phyloP scores from a whole-genome alignment of 1,140 invertebrate species.

The Reticulitermes speratus region DNA sequence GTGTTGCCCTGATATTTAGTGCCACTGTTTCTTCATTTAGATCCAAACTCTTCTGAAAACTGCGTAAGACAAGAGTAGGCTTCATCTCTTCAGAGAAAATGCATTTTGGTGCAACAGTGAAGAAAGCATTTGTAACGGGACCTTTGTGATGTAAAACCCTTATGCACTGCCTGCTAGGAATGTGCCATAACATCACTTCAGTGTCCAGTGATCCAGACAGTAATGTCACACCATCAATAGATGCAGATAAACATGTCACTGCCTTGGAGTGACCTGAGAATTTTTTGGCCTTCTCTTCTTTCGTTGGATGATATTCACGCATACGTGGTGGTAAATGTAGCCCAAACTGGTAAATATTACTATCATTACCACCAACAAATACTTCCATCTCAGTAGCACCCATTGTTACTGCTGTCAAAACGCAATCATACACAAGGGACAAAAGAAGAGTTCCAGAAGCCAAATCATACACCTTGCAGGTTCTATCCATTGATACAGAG shows the following conservation, averaged over 20 bases:
- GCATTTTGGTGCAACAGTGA: conserved; percentile 52
- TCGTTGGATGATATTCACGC: conserved; percentile 63
- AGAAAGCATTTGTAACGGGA: conserved; percentile 66
- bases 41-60: conserved; percentile 41
- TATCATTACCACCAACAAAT: conserved; percentile 70
- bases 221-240: conserved; percentile 64
- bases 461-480: conserved; percentile 79
- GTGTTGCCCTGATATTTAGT: neutral
- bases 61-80: conserved; percentile 47
- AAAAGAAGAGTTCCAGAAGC: conserved; percentile 63
- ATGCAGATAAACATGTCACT: conserved; percentile 69
- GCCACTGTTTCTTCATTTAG: neutral
- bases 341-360: conserved; percentile 66
- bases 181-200: conserved; percentile 76
- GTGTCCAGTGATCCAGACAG: conserved; percentile 74
- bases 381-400: conserved; percentile 68
- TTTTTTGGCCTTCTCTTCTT: conserved; percentile 43
- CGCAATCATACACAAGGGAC: conserved; percentile 70
- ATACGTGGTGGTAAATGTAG: conserved; percentile 63
- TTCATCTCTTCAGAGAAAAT: conserved; percentile 48
- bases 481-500: conserved; percentile 77
- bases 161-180: conserved; percentile 68
- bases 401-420: conserved; percentile 66
- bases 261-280: conserved; percentile 65
- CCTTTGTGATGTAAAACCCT: conserved; percentile 70